These are phyloP conservation scores for Elymnias hypermnestra DNA, from an alignment of 1,140 invertebrate species.

Conservation along the genomic window DNA sequence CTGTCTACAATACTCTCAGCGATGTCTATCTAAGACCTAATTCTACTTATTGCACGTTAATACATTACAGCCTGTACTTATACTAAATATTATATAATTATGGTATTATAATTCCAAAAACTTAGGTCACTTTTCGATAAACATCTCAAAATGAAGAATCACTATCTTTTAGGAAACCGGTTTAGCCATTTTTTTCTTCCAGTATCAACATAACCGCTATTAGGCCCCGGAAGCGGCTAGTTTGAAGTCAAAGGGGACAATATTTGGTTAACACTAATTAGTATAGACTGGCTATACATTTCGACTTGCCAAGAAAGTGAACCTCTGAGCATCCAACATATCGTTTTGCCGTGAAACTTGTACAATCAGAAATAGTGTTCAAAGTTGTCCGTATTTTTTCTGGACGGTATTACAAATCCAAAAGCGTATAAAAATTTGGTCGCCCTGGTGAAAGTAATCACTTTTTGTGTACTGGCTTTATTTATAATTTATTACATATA, in stretches of 20 bases:
- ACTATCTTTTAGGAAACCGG: not conserved
- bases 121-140: too few relatives aligned
- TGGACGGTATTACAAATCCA: constrained; percentile 16
- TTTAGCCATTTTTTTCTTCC: constrained; percentile 10
- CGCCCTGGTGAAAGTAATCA: constrained; percentile 45
- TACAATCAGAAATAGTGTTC: constrained; percentile 12
- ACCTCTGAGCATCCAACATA: not conserved
- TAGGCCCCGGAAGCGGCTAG: constrained; percentile 40
- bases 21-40: too few relatives aligned
- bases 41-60: too few relatives aligned
- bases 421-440: constrained; percentile 37
- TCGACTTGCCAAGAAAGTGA: constrained; percentile 39
- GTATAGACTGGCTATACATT: constrained; percentile 49
- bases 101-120: too few relatives aligned
- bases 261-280: constrained; percentile 75
- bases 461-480: constrained; percentile 3
- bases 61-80: too few relatives aligned
- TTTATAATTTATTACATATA: not conserved
- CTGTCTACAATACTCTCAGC: too few relatives aligned
- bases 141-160: not conserved
- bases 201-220: constrained; percentile 18
- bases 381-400: constrained; percentile 19
- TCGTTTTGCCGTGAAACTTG: constrained; percentile 7
- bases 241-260: constrained; percentile 49
- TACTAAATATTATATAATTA: too few relatives aligned